Conservation (phyloP, 2,888 invertebrate species). For the Nezara viridula region DNA sequence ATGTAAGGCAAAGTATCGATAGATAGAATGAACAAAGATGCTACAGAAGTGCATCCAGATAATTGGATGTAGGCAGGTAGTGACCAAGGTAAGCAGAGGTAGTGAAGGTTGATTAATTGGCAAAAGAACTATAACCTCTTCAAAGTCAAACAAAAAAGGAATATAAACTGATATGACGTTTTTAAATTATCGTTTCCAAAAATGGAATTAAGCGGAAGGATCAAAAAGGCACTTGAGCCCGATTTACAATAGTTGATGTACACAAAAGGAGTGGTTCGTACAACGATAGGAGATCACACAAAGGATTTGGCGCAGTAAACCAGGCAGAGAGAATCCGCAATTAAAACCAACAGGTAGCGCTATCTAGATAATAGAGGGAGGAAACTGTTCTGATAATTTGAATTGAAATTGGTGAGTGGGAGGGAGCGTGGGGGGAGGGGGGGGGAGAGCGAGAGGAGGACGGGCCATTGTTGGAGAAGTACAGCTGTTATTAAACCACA, state of each 20-base stretch:
- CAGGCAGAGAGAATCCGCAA: not conserved
- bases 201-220: not conserved
- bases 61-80: too few species aligned
- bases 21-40: too few species aligned
- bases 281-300: not conserved
- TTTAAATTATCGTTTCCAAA: too few species aligned
- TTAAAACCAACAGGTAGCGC: slow-evolving; percentile 46
- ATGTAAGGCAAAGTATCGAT: too few species aligned
- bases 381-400: slow-evolving; percentile 31
- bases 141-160: too few species aligned
- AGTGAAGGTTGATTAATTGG: too few species aligned
- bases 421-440: not conserved
- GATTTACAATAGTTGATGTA: not conserved
- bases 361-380: slow-evolving; percentile 30
- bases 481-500: slow-evolving; percentile 35
- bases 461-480: not conserved
- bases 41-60: too few species aligned
- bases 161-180: too few species aligned
- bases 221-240: not conserved
- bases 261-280: not conserved
- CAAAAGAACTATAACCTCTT: too few species aligned
- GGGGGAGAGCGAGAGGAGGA: not conserved
- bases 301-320: not conserved
- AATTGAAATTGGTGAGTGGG: slow-evolving; percentile 14
- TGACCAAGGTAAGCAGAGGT: too few species aligned